These are phyloP conservation scores for Urophycis tenuis DNA, from an alignment of 2,797 vertebrate species.

Conservation along the genomic window DNA sequence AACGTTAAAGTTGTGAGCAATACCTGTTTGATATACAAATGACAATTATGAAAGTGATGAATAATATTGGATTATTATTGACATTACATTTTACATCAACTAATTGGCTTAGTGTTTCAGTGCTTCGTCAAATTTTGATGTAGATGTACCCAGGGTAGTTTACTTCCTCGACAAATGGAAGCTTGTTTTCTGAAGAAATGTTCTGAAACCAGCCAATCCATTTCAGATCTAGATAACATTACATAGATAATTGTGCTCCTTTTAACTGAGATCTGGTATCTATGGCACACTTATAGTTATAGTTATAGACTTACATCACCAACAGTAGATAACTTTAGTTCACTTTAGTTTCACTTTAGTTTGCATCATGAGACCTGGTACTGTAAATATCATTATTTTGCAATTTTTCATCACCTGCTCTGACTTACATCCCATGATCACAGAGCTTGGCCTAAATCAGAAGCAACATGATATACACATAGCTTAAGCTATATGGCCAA, in stretches of 20 bases:
- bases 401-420: not conserved
- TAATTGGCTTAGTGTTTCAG: not conserved
- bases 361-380: constrained; percentile 1
- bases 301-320: not conserved
- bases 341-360: not conserved
- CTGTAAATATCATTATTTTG: constrained; percentile 12
- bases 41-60: not conserved
- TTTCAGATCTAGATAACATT: not conserved
- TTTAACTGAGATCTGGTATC: not conserved
- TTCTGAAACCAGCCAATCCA: not conserved
- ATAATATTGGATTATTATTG: no score
- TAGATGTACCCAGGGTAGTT: not conserved
- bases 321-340: not conserved
- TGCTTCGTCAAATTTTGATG: not conserved
- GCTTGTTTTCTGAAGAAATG: not conserved
- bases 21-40: not conserved
- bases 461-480: not conserved
- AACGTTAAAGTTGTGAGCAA: not conserved
- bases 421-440: constrained; percentile 1
- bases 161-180: not conserved
- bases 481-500: not conserved
- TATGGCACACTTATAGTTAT: no score
- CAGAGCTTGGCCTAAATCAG: not conserved
- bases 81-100: not conserved
- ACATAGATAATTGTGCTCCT: not conserved